A percentile compares a stretch with the other conserved stretches of the same genome.
Evolutionary conservation across 1,140 invertebrate species (phyloP).

Genomic region (Geopemphigus sp.): DNA sequence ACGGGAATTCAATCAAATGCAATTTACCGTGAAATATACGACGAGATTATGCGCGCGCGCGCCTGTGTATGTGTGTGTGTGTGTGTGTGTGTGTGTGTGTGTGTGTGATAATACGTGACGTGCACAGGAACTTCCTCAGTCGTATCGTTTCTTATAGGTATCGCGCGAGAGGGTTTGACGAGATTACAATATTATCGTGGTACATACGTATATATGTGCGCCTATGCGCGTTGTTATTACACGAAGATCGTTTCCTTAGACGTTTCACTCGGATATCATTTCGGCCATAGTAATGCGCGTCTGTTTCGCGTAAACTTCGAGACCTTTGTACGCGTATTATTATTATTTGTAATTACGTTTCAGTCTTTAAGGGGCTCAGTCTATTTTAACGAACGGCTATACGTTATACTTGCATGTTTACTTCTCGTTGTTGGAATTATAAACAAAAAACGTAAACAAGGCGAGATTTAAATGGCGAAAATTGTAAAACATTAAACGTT

Average conservation of each 20-base stretch:
- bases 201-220: too few relatives aligned
- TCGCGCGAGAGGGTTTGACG: background rate
- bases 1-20: conserved; percentile 43
- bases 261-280: conserved; percentile 5
- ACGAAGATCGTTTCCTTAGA: conserved; percentile 27
- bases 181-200: conserved; percentile 12
- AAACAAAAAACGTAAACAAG: too few relatives aligned
- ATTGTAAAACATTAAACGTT: too few relatives aligned
- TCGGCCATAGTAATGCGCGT: too few relatives aligned
- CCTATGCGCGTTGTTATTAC: background rate
- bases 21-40: conserved; percentile 47
- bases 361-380: too few relatives aligned
- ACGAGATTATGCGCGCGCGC: conserved; percentile 7
- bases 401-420: too few relatives aligned
- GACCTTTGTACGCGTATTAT: too few relatives aligned
- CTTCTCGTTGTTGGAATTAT: too few relatives aligned
- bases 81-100: background rate
- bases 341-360: too few relatives aligned
- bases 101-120: background rate
- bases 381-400: too few relatives aligned
- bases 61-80: background rate
- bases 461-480: too few relatives aligned
- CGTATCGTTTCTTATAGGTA: background rate
- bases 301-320: too few relatives aligned
- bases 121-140: background rate